Evolutionary conservation across 2,797 vertebrate genomes (phyloP).

Genomic region (Rhodeus uyekii): DNA sequence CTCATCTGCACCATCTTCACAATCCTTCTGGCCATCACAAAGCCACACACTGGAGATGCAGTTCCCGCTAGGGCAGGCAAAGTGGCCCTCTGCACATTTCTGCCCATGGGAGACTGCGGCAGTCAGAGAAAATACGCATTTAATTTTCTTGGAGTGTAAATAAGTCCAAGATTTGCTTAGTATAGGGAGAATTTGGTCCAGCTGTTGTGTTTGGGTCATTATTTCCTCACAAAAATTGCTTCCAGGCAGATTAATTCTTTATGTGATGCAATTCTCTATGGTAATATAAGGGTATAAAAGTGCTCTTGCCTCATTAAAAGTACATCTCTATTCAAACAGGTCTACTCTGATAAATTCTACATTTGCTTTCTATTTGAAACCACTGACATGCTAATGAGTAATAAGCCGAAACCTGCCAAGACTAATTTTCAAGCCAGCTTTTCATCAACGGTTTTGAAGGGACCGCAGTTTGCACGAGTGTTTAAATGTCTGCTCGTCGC

Average conservation of each 20-base stretch:
- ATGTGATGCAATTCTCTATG: conserved; percentile 28
- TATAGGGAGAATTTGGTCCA: conserved; percentile 44
- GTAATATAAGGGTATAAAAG: background rate
- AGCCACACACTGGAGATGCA: conserved; percentile 98
- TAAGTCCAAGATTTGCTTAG: conserved; percentile 36
- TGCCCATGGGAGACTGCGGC: conserved; percentile 87
- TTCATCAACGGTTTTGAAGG: conserved; percentile 36
- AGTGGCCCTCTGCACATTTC: conserved; percentile 97
- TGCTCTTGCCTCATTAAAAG: conserved; percentile 37
- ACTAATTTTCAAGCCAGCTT: conserved; percentile 20
- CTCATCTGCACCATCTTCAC: conserved; percentile 96
- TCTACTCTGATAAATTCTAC: conserved; percentile 22
- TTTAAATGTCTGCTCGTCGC: conserved; percentile 41
- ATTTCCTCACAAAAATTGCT: conserved; percentile 40
- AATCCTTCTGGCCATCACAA: conserved; percentile 98
- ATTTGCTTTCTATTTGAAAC: conserved; percentile 10
- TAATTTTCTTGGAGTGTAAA: conserved; percentile 11
- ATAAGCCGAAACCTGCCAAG: conserved; percentile 27
- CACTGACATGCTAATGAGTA: conserved; percentile 43
- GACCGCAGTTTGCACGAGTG: conserved; percentile 7
- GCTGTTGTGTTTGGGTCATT: conserved; percentile 49
- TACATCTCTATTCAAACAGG: conserved; percentile 26
- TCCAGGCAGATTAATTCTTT: conserved; percentile 41
- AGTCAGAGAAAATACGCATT: conserved; percentile 62
- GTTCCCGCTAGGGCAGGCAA: conserved; percentile 95